Evolutionary conservation across 2,888 invertebrate genomes (phyloP).

Genomic region (Ectemnius continuus): DNA sequence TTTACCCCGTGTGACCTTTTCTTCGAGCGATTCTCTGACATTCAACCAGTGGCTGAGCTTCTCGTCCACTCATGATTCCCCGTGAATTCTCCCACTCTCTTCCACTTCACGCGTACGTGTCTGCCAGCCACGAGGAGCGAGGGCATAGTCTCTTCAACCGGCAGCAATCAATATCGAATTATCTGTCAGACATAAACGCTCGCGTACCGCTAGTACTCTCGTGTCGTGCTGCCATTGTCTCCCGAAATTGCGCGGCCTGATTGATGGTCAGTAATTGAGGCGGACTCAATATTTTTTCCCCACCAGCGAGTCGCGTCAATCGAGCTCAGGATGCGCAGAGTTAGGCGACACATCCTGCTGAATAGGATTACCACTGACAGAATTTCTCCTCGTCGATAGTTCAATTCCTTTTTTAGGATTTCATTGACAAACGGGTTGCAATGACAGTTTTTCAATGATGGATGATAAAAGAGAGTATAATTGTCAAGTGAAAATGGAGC

Average conservation of each 20-base stretch:
- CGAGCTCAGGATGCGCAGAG: too few relatives aligned
- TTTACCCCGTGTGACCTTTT: not conserved
- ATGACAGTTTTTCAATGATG: too few relatives aligned
- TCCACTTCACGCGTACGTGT: not conserved
- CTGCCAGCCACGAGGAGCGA: too few relatives aligned
- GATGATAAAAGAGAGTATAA: too few relatives aligned
- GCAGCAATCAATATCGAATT: constrained; percentile 25
- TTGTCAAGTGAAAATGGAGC: too few relatives aligned
- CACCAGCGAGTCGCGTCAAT: not conserved
- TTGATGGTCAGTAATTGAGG: constrained; percentile 4
- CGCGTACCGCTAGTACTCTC: not conserved
- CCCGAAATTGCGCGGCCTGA: not conserved
- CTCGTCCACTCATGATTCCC: not conserved
- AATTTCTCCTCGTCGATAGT: too few relatives aligned
- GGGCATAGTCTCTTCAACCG: too few relatives aligned
- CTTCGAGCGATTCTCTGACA: constrained; percentile 21
- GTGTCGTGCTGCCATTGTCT: not conserved
- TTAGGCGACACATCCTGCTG: too few relatives aligned
- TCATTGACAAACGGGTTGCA: too few relatives aligned
- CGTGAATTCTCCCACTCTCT: not conserved
- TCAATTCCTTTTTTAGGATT: too few relatives aligned
- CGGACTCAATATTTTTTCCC: constrained; percentile 6
- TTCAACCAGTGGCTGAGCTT: constrained; percentile 63
- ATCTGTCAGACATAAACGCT: not conserved
- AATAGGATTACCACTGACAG: too few relatives aligned